Base-by-base conservation (phyloP, 2,113 vertebrate genomes). In the Saccopteryx leptura region DNA sequence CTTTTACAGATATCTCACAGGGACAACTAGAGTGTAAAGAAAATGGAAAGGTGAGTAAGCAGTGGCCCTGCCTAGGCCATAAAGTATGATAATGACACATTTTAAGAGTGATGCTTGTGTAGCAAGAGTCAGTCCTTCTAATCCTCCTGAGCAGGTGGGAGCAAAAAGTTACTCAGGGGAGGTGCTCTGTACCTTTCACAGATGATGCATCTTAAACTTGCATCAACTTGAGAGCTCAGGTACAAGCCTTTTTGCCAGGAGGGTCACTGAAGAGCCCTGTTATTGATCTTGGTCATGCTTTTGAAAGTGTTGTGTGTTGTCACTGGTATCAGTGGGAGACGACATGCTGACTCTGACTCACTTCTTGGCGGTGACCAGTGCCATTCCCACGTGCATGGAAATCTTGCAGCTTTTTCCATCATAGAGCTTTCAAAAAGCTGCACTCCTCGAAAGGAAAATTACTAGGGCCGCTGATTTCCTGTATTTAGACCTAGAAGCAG, bases 121-220 rank as follows among this genome's bases (percentile, higher is more conserved):
- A 86, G 79, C 28, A 8, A 61, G 58, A 54, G 58, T 96, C 96
- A 96, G 95, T 98, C 98, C 97, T 94, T 96, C 97, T 97, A 56
- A 74, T 94, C 97, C 81, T 95, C 96, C 95, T 97, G 97, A 98
- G 95, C 95, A 97, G 95, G 97, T 96, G 88, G 91, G 93, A 98
- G 96, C 94, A 97, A 97, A 97, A 98, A 98, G 98, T 98, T 98
- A 98, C 97, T 98, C 97, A 98, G 97, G 98, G 97, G 93, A 98
- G 97, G 96, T 97, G 97, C 97, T 98, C 98, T 98, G 97, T 98
- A 98, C 98, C 97, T 98, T 99, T 99, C 98, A 99, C 99, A 98
- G 99, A 99, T 99, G 99, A 99, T 99, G 98, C 98, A 99, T 98
- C 98, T 98, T 98, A 98, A 99, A 99, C 98, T 98, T 98, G 98